These are phyloP conservation scores for Poecilus cupreus DNA, from an alignment of 2,888 invertebrate genomes.

Conservation along the genomic window DNA sequence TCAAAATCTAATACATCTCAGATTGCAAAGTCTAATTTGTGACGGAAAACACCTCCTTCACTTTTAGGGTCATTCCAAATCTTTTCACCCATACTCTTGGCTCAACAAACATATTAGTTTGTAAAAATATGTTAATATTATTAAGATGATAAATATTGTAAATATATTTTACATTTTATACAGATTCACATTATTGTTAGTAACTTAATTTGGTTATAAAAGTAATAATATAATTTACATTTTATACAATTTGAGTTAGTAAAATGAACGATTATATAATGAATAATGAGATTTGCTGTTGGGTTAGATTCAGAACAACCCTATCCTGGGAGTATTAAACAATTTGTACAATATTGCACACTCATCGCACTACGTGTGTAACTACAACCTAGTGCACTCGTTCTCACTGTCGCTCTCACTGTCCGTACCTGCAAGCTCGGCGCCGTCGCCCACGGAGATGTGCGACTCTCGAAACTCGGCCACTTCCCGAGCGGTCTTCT, in stretches of 20 bases:
- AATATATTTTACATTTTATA: too few species aligned
- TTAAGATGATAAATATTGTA: too few species aligned
- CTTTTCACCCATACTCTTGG: background rate
- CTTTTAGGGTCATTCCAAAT: background rate
- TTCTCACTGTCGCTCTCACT: constrained; percentile 68
- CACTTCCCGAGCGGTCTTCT: constrained; percentile 76
- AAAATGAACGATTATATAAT: background rate
- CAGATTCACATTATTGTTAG: too few species aligned
- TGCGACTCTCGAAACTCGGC: constrained; percentile 73
- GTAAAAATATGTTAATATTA: too few species aligned
- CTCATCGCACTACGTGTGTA: background rate
- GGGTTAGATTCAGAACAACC: constrained; percentile 24
- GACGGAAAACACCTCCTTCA: background rate
- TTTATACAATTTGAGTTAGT: background rate
- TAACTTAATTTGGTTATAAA: too few species aligned
- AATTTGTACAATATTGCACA: constrained; percentile 8
- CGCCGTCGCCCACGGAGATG: constrained; percentile 76
- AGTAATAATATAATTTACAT: background rate
- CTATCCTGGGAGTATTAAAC: background rate
- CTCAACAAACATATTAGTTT: too few species aligned
- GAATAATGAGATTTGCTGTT: background rate
- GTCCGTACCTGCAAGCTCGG: constrained; percentile 70
- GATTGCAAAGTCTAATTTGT: background rate
- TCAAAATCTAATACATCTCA: background rate
- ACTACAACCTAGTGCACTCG: constrained; percentile 71